phyloP scores from a whole-genome alignment of 2,888 invertebrate genomes.

The Conistra vaccinii region DNA sequence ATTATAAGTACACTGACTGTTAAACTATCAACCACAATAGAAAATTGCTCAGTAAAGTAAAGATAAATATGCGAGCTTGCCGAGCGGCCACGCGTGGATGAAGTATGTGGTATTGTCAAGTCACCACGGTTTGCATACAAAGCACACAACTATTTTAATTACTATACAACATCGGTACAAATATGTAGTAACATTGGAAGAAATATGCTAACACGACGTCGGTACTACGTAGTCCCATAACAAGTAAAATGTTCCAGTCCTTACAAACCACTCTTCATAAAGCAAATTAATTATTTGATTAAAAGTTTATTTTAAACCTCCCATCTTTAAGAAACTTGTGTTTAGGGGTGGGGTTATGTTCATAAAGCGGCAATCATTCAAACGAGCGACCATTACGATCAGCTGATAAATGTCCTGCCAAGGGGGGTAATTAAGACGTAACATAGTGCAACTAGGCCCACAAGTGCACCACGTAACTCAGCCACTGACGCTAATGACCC shows the following conservation, averaged over 20 bases:
- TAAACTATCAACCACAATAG: constrained; percentile 24
- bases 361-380: constrained; percentile 53
- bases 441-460: constrained; percentile 25
- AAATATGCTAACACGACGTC: constrained; percentile 8
- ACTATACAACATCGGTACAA: not conserved
- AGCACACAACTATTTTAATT: constrained; percentile 43
- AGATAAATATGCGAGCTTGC: constrained; percentile 14
- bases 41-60: constrained; percentile 26
- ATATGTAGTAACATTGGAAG: not conserved
- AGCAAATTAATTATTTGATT: constrained; percentile 50
- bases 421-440: constrained; percentile 64
- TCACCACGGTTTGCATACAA: constrained; percentile 18
- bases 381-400: constrained; percentile 46
- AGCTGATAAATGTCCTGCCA: constrained; percentile 53
- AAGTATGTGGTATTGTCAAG: constrained; percentile 33
- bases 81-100: constrained; percentile 1
- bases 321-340: constrained; percentile 28
- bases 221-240: not conserved
- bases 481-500: constrained; percentile 48
- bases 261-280: constrained; percentile 27
- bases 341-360: constrained; percentile 41
- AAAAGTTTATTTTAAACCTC: constrained; percentile 40
- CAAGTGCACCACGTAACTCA: constrained; percentile 33
- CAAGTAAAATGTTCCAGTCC: not conserved
- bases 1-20: constrained; percentile 12